These are phyloP conservation scores for Leucophenga montana DNA, from an alignment of 2,888 invertebrate species.

Conservation along the genomic window DNA sequence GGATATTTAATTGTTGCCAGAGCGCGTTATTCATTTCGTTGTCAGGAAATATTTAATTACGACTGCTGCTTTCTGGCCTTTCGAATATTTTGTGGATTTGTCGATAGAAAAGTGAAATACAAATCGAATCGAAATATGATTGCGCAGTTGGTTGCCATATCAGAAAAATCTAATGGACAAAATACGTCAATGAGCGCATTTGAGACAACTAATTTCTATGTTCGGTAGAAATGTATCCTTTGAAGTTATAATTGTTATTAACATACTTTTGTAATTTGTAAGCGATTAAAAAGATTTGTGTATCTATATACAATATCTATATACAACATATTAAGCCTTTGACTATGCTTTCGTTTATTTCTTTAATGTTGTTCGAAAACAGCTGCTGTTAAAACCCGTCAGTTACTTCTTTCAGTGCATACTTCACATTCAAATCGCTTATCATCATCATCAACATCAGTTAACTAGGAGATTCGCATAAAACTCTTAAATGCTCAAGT, in stretches of 20 bases:
- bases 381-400: too few species aligned
- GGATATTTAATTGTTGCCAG: constrained; percentile 51
- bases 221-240: background rate
- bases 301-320: too few species aligned
- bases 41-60: constrained; percentile 55
- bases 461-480: constrained; percentile 32
- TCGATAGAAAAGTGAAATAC: background rate
- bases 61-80: constrained; percentile 36
- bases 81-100: background rate
- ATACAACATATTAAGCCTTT: too few species aligned
- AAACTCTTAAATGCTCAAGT: constrained; percentile 39
- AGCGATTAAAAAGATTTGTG: background rate
- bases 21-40: constrained; percentile 30
- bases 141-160: background rate
- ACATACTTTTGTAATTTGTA: too few species aligned
- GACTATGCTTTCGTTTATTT: too few species aligned
- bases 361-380: too few species aligned
- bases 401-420: background rate
- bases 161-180: too few species aligned
- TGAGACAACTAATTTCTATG: too few species aligned
- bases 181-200: too few species aligned
- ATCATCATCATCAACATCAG: too few species aligned
- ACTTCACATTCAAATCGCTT: too few species aligned
- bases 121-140: background rate
- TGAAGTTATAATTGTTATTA: background rate